phyloP scores from a whole-genome alignment of 2,113 vertebrate genomes.

The Pseudorasbora parva region DNA sequence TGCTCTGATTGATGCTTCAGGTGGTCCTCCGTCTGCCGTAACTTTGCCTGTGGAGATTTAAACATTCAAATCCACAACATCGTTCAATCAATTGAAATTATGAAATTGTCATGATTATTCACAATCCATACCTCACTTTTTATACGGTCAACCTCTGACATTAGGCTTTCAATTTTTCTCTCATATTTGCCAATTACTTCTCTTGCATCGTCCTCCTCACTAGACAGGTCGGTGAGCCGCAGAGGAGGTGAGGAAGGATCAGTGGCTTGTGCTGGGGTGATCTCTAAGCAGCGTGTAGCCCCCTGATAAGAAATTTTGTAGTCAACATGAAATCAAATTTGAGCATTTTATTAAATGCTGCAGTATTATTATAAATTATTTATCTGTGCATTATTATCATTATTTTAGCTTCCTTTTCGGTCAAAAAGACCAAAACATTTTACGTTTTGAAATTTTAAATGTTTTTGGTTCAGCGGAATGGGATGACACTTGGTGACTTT shows the following conservation, averaged over 20 bases:
- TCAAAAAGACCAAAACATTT: too few relatives aligned
- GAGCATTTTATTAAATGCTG: too few relatives aligned
- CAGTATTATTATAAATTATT: too few relatives aligned
- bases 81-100: too few relatives aligned
- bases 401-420: too few relatives aligned
- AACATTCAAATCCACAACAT: not conserved
- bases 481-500: too few relatives aligned
- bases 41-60: slow-evolving; percentile 71
- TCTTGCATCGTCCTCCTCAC: slow-evolving; percentile 76
- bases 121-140: slow-evolving; percentile 75
- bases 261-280: slow-evolving; percentile 66
- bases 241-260: slow-evolving; percentile 76
- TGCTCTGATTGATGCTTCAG: slow-evolving; percentile 70
- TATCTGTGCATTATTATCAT: too few relatives aligned
- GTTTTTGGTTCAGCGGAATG: too few relatives aligned
- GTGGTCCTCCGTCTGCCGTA: slow-evolving; percentile 67
- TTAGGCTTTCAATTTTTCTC: slow-evolving; percentile 81
- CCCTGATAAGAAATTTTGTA: slow-evolving; percentile 63
- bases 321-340: too few relatives aligned
- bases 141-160: slow-evolving; percentile 77
- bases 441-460: too few relatives aligned
- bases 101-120: not conserved
- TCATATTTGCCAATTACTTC: slow-evolving; percentile 73
- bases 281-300: slow-evolving; percentile 73
- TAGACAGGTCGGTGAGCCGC: slow-evolving; percentile 81